A percentile compares a stretch with the other conserved stretches of the same genome.
These are phyloP conservation scores for Ferrisia virgata DNA, from an alignment of 2,888 invertebrate genomes.

Conservation along the genomic window DNA sequence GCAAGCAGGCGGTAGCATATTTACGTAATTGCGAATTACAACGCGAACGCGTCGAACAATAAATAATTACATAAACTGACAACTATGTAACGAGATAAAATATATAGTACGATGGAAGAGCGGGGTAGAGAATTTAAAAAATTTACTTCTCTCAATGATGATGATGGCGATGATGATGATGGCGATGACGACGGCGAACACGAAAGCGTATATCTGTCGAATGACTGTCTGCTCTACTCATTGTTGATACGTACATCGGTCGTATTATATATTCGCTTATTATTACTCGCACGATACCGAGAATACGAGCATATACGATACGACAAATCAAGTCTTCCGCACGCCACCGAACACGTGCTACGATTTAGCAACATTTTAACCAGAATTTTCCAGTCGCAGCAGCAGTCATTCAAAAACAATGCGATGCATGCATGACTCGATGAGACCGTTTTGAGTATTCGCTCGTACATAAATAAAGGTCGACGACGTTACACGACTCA, in stretches of 20 bases:
- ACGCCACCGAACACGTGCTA: neutral
- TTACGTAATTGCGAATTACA: conserved; percentile 1
- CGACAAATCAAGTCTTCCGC: neutral
- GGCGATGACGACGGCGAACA: neutral
- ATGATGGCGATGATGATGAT: too few relatives aligned
- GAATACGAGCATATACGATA: too few relatives aligned
- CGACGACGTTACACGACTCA: neutral
- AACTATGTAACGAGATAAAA: neutral
- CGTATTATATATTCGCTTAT: neutral
- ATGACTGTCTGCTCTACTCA: neutral
- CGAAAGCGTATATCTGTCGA: neutral
- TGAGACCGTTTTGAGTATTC: too few relatives aligned
- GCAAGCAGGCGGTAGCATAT: too few relatives aligned
- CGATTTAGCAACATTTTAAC: neutral
- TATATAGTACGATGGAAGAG: neutral
- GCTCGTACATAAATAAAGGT: neutral
- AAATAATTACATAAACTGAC: conserved; percentile 5
- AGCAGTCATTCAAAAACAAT: neutral
- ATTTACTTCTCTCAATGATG: neutral
- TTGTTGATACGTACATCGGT: too few relatives aligned
- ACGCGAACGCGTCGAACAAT: neutral
- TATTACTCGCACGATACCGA: neutral
- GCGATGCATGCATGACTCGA: too few relatives aligned
- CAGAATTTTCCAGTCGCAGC: neutral
- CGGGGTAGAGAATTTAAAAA: neutral